Percentiles rank a stretch among this genome's conserved stretches.
Conservation (phyloP, 2,113 vertebrate species). For the Triplophysa tibetana region DNA sequence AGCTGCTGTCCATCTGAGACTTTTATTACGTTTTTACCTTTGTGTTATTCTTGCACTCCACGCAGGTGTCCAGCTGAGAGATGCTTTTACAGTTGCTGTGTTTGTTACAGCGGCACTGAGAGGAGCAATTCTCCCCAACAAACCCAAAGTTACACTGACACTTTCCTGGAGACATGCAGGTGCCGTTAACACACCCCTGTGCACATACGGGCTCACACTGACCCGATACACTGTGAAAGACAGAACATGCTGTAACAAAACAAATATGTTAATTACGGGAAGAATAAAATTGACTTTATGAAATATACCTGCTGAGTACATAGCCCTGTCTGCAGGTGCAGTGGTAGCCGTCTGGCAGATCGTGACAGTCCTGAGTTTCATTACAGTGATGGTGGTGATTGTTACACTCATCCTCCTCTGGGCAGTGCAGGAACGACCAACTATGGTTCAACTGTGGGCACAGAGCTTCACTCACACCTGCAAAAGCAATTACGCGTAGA, state of each 20-base stretch:
- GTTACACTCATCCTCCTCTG: slow-evolving; percentile 87
- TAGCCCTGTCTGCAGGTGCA: slow-evolving; percentile 90
- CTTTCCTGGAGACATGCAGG: slow-evolving; percentile 83
- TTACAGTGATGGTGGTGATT: slow-evolving; percentile 91
- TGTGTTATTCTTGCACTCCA: slow-evolving; percentile 88
- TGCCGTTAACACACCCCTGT: slow-evolving; percentile 89
- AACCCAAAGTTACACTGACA: slow-evolving; percentile 91
- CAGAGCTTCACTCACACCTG: slow-evolving; percentile 69
- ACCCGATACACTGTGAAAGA: slow-evolving; percentile 72
- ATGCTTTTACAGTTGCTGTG: slow-evolving; percentile 87
- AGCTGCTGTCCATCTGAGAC: neutral
- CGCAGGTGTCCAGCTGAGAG: slow-evolving; percentile 78
- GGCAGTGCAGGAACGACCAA: slow-evolving; percentile 90
- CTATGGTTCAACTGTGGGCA: slow-evolving; percentile 73
- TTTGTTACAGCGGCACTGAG: slow-evolving; percentile 88
- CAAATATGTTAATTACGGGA: neutral
- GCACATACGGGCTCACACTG: slow-evolving; percentile 87
- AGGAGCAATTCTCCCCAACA: slow-evolving; percentile 88
- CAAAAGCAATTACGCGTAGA: neutral
- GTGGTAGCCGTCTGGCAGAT: slow-evolving; percentile 80
- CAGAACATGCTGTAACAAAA: neutral
- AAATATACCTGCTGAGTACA: slow-evolving; percentile 80
- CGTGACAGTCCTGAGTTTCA: slow-evolving; percentile 86
- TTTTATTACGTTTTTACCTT: slow-evolving; percentile 60
- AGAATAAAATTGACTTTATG: neutral